Conservation (phyloP, 2,797 vertebrate genomes). For the Cetoscarus ocellatus region DNA sequence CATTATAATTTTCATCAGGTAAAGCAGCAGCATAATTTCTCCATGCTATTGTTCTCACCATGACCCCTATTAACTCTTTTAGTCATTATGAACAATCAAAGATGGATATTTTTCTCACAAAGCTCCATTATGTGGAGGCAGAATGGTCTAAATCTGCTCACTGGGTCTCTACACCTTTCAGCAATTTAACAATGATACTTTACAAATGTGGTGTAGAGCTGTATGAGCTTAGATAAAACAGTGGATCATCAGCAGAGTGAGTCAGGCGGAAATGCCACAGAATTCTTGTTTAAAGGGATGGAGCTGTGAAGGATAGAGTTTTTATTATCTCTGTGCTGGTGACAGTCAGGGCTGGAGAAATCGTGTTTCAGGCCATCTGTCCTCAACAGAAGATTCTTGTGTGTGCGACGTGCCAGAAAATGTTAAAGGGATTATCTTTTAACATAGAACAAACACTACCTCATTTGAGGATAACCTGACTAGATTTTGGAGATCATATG, state of each 20-base stretch:
- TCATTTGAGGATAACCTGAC: no score
- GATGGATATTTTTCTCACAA: neutral
- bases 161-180: slow-evolving; percentile 8
- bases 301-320: slow-evolving; percentile 32
- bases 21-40: slow-evolving; percentile 7
- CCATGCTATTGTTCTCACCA: slow-evolving; percentile 9
- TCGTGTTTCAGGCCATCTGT: neutral
- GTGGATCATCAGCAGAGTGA: slow-evolving; percentile 6
- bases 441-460: no score
- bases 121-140: neutral
- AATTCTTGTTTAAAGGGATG: slow-evolving; percentile 57
- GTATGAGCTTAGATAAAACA: slow-evolving; percentile 16
- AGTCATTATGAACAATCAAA: slow-evolving; percentile 15
- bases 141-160: slow-evolving; percentile 13
- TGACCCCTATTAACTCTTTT: slow-evolving; percentile 24
- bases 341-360: no score
- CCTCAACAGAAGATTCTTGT: no score
- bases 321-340: no score
- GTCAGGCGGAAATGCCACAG: no score
- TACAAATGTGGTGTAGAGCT: slow-evolving; percentile 12
- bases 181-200: slow-evolving; percentile 7
- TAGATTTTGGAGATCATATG: no score
- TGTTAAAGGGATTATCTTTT: no score
- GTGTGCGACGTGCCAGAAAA: no score
- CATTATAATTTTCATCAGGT: slow-evolving; percentile 34